Evolutionary conservation across 2,113 vertebrate species (phyloP), one percentile per base, ranked within the genome.

Genomic region (Ciconia maguari): DNA sequence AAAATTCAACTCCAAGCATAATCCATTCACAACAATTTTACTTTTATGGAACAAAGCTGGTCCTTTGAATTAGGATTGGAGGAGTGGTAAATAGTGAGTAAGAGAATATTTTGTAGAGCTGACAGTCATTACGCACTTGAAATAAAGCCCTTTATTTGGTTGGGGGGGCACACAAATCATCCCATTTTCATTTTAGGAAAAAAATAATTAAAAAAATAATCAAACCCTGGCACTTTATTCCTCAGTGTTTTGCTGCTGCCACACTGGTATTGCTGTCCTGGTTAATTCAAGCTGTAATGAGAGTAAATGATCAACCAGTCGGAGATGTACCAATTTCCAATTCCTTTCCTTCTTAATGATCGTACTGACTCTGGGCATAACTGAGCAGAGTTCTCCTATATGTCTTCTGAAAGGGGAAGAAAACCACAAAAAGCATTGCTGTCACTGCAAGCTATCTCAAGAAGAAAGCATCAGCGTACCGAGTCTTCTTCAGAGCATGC

Each of bases 61-160:
- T 69, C 61, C 89, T 44, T 85, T 97, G 88, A 98, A 78, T 93
- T 97, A 90, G 46, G 66, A 20, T 76, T 61, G 24, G 10, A 61
- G 61, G 54, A 94, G 93, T 44, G 9, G 64, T 94, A 88, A 95
- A 93, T 17, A 91, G 41, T 48, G 46, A 96, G 79, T 84, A 44
- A 48, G 57, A 57, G 36, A 74, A 36, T 61, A 25, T n/a, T 48
- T 24, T 83, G 78, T 77, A 85, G 62, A 68, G 81, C 49, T 95
- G 86, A 57, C 16, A 68, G 36, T 81, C 78, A 79, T 82, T 90
- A 76, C 44, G 44, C 6, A 90, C 83, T 95, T 95, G 75, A 95
- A 97, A 90, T 92, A 82, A 76, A 90, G 65, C 88, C 72, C 65
- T 88, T 72, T 65, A 65, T 30, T 71, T 68, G n/a, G 52, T 49